Conservation (phyloP, 2,797 vertebrate species). For the Cercopithecus mitis region DNA sequence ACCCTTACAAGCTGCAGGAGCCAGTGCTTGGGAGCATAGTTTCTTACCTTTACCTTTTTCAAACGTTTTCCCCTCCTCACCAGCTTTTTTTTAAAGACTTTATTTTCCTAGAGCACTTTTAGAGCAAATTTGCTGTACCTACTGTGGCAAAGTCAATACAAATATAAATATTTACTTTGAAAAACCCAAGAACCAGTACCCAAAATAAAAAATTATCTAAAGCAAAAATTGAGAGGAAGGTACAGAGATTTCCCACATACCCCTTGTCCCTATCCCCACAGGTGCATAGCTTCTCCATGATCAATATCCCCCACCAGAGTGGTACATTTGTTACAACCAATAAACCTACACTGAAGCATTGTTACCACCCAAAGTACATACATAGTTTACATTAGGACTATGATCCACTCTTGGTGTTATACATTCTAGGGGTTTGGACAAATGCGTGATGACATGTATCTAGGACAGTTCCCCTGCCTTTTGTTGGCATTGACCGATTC, state of each 20-base stretch:
- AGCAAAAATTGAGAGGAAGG: not conserved
- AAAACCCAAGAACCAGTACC: not conserved
- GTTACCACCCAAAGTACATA: not conserved
- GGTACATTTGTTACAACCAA: not conserved
- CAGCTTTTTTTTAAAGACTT: not conserved
- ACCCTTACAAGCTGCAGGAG: not conserved
- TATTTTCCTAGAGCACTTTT: not conserved
- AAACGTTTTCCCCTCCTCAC: not conserved
- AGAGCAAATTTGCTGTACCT: not conserved
- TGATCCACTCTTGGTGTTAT: not conserved
- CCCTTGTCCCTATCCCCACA: not conserved
- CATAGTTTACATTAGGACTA: not conserved
- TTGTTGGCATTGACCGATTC: not conserved
- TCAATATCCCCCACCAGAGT: not conserved
- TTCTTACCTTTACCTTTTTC: not conserved
- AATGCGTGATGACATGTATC: not conserved
- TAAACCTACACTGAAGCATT: not conserved
- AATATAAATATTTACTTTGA: not conserved
- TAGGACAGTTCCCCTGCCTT: not conserved
- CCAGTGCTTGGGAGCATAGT: not conserved
- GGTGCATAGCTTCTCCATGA: too few relatives aligned
- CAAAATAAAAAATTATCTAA: not conserved
- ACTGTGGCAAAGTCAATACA: conserved; percentile 57
- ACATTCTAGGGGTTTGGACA: not conserved
- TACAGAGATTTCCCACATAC: not conserved